These are phyloP conservation scores for Hemaris fuciformis DNA, from an alignment of 2,888 invertebrate species.

Conservation along the genomic window DNA sequence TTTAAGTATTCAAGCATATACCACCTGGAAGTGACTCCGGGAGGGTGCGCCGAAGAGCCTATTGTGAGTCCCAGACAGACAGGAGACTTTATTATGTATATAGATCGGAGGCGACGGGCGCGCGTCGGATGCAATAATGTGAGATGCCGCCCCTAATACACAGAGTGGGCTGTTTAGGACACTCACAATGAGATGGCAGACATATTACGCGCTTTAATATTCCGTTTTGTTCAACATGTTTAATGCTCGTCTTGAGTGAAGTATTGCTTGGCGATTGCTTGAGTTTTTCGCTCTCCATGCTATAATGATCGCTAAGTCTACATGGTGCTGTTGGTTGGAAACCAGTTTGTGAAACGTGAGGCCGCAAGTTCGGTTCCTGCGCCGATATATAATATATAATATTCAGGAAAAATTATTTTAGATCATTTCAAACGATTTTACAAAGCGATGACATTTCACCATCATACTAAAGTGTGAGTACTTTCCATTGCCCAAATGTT, in stretches of 20 bases:
- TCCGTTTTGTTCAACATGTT: neutral
- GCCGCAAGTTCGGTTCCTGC: too few species aligned
- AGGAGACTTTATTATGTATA: conserved; percentile 44
- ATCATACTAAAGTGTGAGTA: too few species aligned
- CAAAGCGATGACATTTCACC: too few species aligned
- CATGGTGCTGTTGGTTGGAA: too few species aligned
- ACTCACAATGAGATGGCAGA: neutral
- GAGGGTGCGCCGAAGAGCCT: conserved; percentile 48
- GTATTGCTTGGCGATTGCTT: neutral
- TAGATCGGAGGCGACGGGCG: conserved; percentile 28
- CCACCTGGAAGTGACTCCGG: conserved; percentile 73
- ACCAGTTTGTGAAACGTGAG: too few species aligned
- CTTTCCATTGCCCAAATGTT: too few species aligned
- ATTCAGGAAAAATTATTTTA: too few species aligned
- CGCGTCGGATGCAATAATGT: conserved; percentile 4
- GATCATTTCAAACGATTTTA: too few species aligned
- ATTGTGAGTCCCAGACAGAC: conserved; percentile 70
- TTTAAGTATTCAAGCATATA: conserved; percentile 65
- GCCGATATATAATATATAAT: too few species aligned
- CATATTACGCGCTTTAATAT: neutral
- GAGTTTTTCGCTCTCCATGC: neutral
- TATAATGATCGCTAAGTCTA: too few species aligned
- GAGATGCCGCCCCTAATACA: neutral
- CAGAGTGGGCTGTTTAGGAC: neutral
- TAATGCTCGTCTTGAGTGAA: neutral